A percentile compares a stretch with the other conserved stretches of the same genome.
These are phyloP conservation scores for Chionoecetes opilio DNA, from an alignment of 1,140 invertebrate species.

Conservation along the genomic window DNA sequence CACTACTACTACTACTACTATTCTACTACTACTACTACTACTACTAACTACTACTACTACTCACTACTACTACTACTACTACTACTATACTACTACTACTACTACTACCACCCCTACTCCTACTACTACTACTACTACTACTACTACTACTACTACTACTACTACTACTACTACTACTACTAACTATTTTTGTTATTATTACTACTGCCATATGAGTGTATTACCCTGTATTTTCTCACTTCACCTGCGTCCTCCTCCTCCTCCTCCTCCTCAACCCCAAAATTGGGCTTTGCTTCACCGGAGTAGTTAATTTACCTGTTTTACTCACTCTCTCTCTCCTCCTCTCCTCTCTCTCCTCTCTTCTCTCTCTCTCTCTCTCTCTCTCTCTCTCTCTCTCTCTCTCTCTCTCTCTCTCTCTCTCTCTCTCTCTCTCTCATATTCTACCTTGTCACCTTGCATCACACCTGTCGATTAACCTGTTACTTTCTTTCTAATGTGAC, in stretches of 20 bases:
- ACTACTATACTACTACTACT: slow-evolving; percentile 27
- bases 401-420: slow-evolving; percentile 39
- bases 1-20: too few relatives aligned
- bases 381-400: slow-evolving; percentile 14
- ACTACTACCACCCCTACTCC: not conserved
- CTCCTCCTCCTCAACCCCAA: not conserved
- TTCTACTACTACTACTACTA: not conserved
- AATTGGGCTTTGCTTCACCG: not conserved
- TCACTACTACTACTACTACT: slow-evolving; percentile 20
- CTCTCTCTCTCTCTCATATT: slow-evolving; percentile 22
- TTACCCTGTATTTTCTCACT: not conserved
- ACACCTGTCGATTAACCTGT: not conserved
- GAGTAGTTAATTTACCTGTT: not conserved
- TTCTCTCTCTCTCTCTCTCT: slow-evolving; percentile 34
- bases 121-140: slow-evolving; percentile 29
- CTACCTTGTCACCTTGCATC: not conserved
- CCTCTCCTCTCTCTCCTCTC: not conserved
- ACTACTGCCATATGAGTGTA: not conserved
- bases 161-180: slow-evolving; percentile 25
- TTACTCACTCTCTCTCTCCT: not conserved
- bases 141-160: not conserved
- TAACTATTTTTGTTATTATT: not conserved
- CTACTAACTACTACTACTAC: not conserved
- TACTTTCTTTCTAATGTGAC: too few relatives aligned
- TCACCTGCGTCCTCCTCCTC: not conserved